Base-by-base conservation (phyloP, 2,113 vertebrate species). In the Hirundichthys speculiger region DNA sequence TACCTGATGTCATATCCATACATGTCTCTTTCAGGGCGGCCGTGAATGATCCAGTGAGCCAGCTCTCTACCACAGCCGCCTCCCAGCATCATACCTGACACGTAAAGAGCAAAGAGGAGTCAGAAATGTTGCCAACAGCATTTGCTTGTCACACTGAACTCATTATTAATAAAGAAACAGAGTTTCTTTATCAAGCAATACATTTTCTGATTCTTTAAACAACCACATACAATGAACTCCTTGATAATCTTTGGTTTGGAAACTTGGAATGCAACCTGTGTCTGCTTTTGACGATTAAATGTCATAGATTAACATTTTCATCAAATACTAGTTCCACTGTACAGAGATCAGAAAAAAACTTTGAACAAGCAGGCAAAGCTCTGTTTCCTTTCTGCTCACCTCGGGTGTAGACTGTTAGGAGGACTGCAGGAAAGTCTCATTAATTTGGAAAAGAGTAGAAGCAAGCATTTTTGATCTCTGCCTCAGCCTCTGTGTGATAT, bases 11-110 rank as follows among this genome's bases (percentile, higher is more conserved):
- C 98, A 0, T 99, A 99, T 74, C 95, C 74, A 0, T 96, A 96
- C 97, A 99, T 99, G 86, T 98, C 98, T 90, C 95, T 99, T 78
- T 98, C 96, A 0, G 98, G 97, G 1, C 94, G 92, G 4, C 97
- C 96, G 0, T 94, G 94, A 64, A 96, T 80, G 48, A 99, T 89
- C 98, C 98, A 99, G 82, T 95, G 95, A 42, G 97, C 97, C 77
- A 99, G 88, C 64, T 99, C 96, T 84, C 83, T 92, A 15, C 98
- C 98, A 0, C 98, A 99, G 73, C 98, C 98, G 0, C 97, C 97
- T 11, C 97, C 96, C 54, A 99, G 84, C 98, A 99, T 98, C 98
- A 99, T 99, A 22, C 98, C 98, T 98, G 88, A 51, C 18, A 60
- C 11, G 25, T 24, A 40, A 54, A 19, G 24, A 41, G 2, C 19